Base-by-base conservation (phyloP, 2,113 vertebrate genomes). In the Baryphthengus martii region DNA sequence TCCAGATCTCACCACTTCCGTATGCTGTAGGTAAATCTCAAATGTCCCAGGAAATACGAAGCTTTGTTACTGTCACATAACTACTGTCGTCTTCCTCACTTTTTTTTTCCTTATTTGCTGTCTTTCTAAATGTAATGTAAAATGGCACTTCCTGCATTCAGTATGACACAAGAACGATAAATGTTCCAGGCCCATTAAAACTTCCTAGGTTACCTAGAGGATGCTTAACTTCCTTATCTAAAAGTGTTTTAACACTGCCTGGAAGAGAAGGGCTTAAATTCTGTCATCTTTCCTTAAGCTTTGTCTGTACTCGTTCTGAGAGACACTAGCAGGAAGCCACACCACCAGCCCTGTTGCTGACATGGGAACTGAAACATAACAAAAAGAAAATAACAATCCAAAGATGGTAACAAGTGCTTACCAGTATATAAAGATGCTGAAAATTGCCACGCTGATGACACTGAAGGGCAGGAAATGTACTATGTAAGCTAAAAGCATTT, bases 391-490 rank as follows among this genome's bases (percentile, higher is more conserved):
- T 17, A 53, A 66, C 29, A 44, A 58, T 37, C 42, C 68, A 68
- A 37, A 44, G 62, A 63, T 6, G 16, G 40, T 58, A 33, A 33
- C 25, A 42, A 87, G 47, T 28, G 65, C 98, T 95, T 96, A 99
- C 99, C 99, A 99, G 96, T 99, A 99, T n/a, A 98, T 97, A 89
- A 99, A 99, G 24, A 96, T 95, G 90, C 98, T 97, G 97, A 99
- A 99, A 75, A 99, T 96, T 61, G 98, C 62, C 17, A 98, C 97
- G 5, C 99, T 98, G 74, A 99, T 42, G 85, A 99, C 59, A 89
- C 99, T 99, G 98, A 99, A 99, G 81, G 99, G 99, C 39, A 99
- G 97, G 85, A 98, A 98, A 40, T 99, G 99, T 53, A 99, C 88
- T 85, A 99, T 97, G 25, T 99, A 99, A 68, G 99, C 99, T 95